A percentile compares a stretch with the other conserved stretches of the same genome.
phyloP scores from a whole-genome alignment of 2,888 invertebrate genomes.

The Chironomus riparius region DNA sequence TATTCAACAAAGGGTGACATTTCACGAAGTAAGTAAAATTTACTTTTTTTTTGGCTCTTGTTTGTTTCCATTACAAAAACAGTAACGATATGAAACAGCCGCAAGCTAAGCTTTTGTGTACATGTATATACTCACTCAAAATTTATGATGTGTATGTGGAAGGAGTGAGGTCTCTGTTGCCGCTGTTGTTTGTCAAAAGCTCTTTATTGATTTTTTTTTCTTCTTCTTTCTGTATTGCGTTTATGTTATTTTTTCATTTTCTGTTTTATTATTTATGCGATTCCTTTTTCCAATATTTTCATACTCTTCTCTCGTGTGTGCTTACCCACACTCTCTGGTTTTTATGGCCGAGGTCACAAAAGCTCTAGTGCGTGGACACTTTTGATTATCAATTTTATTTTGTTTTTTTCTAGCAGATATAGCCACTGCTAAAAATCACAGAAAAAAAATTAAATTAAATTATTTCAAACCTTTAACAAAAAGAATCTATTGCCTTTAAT shows the following conservation, averaged over 20 bases:
- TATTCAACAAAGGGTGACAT: slow-evolving; percentile 70
- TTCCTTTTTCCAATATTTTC: not conserved
- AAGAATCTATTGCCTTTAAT: no score
- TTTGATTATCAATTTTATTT: no score
- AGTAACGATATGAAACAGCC: not conserved
- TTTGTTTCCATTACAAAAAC: not conserved
- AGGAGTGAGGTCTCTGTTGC: not conserved
- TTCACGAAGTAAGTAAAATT: slow-evolving; percentile 58
- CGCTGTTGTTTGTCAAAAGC: not conserved
- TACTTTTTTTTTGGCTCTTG: no score
- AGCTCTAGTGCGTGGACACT: no score
- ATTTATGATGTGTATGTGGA: slow-evolving; percentile 4
- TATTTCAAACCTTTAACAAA: no score
- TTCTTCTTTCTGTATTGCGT: not conserved
- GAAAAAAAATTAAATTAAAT: no score
- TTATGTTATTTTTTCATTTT: not conserved
- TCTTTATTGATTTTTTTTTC: not conserved
- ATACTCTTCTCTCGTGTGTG: not conserved
- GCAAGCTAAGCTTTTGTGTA: not conserved
- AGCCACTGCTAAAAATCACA: no score
- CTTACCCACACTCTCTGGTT: no score
- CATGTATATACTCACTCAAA: not conserved
- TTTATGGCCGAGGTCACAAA: no score
- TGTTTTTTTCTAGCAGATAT: no score
- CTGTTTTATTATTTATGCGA: not conserved